Base-by-base conservation (phyloP, 1,140 invertebrate species). In the Pseudomyrmex concolor region DNA sequence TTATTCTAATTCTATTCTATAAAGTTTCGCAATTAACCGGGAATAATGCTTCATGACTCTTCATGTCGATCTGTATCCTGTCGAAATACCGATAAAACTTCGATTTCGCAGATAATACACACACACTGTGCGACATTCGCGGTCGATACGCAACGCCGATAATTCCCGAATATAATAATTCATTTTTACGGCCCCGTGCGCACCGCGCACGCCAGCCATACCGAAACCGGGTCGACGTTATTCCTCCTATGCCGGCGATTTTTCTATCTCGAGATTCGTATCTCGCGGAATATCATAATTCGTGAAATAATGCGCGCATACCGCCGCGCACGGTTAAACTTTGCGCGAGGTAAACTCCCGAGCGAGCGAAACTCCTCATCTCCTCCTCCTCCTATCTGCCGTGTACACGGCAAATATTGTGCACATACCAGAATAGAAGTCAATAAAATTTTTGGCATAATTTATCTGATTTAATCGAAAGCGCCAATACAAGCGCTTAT, bases 251-350 rank as follows among this genome's bases (percentile, higher is more conserved):
- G 54, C 51, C 43, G 54, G 43, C 66, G 55, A 80, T 80, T 80
- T 80, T 70, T 78, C 62, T 67, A 77, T 54, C 73, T 77, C 73
- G 73, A 54, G 48, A 77, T 77, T 55, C 48, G 60, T 67, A 77
- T 77, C 76, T 70, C 51, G 43, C 45, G 66, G 66, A 80, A 80
- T 80, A 80, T 80, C 76, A 80, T 80, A 80, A 80, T 70, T 59
- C 66, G 51, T 59, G 66, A 70, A 80, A 80, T 80, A 80, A 80
- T 50, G 76, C 54, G 19, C 64, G 43, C 54, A 34, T 78, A 70
- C 50, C 74, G 34, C 34, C 34, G 64, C 76, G 22, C 66, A 34
- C 66, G 67, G 76, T 13, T 59, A 50, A 66, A 80, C 64, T 78
- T 17, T 70, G 66, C 66, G 54, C 34, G 34, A 7, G 54, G 51